These are phyloP conservation scores for Amiota minor DNA, from an alignment of 2,888 invertebrate species.

Conservation along the genomic window DNA sequence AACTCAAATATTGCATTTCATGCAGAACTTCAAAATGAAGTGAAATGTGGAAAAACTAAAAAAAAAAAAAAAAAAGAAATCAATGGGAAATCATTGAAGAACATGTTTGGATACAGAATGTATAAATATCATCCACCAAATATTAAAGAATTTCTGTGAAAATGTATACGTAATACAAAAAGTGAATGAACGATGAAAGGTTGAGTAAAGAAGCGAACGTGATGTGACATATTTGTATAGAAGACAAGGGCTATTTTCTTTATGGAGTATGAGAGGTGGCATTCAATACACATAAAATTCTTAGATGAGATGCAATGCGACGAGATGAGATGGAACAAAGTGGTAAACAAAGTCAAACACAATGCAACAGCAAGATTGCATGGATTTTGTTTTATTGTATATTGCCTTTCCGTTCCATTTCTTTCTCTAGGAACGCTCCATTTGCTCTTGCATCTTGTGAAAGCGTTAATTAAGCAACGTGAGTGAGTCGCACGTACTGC, in stretches of 20 bases:
- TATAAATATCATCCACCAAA: constrained; percentile 51
- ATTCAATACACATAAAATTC: neutral
- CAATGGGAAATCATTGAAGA: constrained; percentile 53
- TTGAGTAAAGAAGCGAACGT: constrained; percentile 50
- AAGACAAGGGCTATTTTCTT: constrained; percentile 50
- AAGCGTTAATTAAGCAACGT: constrained; percentile 66
- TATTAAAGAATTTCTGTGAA: neutral
- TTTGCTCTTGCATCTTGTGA: constrained; percentile 36
- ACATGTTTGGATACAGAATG: constrained; percentile 33
- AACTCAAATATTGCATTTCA: constrained; percentile 26
- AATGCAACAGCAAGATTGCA: constrained; percentile 46
- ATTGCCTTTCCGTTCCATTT: constrained; percentile 21
- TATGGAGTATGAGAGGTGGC: constrained; percentile 40
- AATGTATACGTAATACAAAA: neutral
- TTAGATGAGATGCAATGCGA: too few relatives aligned
- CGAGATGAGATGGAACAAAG: too few relatives aligned
- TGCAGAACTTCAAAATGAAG: constrained; percentile 47
- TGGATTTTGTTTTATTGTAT: constrained; percentile 18
- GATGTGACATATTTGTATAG: constrained; percentile 54
- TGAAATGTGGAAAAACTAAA: constrained; percentile 47
- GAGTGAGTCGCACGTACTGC: constrained; percentile 60
- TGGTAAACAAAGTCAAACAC: constrained; percentile 52
- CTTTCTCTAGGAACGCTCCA: neutral
- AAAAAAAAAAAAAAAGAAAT: constrained; percentile 47
- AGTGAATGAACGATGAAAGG: constrained; percentile 30